Percentiles rank a stretch among this genome's conserved stretches.
phyloP scores from a whole-genome alignment of 2,113 vertebrate genomes.

The Etheostoma cragini region DNA sequence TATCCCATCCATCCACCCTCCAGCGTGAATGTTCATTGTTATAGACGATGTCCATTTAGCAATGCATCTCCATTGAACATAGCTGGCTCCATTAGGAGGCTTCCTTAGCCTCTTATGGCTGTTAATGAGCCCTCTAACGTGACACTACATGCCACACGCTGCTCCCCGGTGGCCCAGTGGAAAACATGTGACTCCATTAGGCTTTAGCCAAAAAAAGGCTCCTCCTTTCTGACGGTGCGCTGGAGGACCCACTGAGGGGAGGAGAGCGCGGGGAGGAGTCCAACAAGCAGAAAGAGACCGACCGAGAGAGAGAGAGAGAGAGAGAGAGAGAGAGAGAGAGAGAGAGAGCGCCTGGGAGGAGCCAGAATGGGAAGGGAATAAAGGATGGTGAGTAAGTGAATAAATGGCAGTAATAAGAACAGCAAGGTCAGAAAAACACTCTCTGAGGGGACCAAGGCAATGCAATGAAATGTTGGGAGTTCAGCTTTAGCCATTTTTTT shows the following conservation, averaged over 20 bases:
- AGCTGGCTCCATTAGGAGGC: conserved; percentile 48
- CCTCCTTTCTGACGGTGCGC: conserved; percentile 28
- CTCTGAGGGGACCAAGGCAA: conserved; percentile 31
- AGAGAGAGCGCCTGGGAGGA: conserved; percentile 6
- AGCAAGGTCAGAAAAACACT: conserved; percentile 57
- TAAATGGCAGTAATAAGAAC: conserved; percentile 32
- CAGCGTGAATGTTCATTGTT: conserved; percentile 6
- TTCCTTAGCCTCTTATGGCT: conserved; percentile 35
- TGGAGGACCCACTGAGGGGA: conserved; percentile 34
- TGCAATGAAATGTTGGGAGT: conserved; percentile 38
- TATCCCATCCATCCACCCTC: background rate
- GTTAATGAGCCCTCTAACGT: conserved; percentile 65
- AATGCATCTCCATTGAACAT: conserved; percentile 27
- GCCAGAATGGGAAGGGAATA: background rate
- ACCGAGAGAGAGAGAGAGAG: background rate
- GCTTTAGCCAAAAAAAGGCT: conserved; percentile 15
- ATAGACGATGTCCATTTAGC: conserved; percentile 22
- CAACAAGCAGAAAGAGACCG: background rate
- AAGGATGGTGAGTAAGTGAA: background rate
- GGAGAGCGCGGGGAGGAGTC: conserved; percentile 18
- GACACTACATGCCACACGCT: conserved; percentile 72
- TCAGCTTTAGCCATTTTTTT: conserved; percentile 33
- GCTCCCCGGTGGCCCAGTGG: conserved; percentile 78
- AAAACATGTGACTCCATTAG: conserved; percentile 61
- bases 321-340: background rate